Evolutionary conservation across 1,140 invertebrate species (phyloP).

Genomic region (Amyelois transitella): DNA sequence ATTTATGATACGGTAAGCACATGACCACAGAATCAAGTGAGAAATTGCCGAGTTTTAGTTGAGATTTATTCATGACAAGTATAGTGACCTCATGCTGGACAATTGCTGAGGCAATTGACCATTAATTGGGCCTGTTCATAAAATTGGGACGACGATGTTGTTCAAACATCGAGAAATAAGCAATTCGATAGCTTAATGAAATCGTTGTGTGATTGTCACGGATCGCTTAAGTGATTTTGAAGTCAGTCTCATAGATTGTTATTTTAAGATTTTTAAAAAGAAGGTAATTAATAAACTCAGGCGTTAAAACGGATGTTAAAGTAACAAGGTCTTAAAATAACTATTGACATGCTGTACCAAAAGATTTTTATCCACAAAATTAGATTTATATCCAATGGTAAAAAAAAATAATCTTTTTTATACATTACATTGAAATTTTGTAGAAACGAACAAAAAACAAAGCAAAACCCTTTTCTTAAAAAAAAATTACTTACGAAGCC

Average conservation of each 20-base stretch:
- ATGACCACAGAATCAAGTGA: slow-evolving; percentile 35
- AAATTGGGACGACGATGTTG: slow-evolving; percentile 55
- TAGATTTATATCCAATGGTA: no score
- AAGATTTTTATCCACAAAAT: no score
- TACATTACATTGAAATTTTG: background rate
- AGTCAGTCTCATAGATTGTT: no score
- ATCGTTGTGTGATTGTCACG: background rate
- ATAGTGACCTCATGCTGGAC: slow-evolving; percentile 18
- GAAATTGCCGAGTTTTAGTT: slow-evolving; percentile 59
- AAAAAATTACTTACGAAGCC: background rate
- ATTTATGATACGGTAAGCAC: slow-evolving; percentile 6
- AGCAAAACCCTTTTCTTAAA: background rate
- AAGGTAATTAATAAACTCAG: no score
- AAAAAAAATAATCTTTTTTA: no score
- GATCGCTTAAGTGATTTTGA: background rate
- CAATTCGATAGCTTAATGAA: slow-evolving; percentile 19
- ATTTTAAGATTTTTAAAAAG: no score
- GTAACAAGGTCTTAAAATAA: no score
- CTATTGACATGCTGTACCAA: no score
- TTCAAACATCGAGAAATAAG: slow-evolving; percentile 47
- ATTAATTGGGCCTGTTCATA: slow-evolving; percentile 64
- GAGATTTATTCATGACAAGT: slow-evolving; percentile 57
- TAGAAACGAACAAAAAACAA: slow-evolving; percentile 1
- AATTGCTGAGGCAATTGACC: slow-evolving; percentile 56
- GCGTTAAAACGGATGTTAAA: no score